Conservation (phyloP, 2,797 vertebrate species). For the Syngnathus acus region DNA sequence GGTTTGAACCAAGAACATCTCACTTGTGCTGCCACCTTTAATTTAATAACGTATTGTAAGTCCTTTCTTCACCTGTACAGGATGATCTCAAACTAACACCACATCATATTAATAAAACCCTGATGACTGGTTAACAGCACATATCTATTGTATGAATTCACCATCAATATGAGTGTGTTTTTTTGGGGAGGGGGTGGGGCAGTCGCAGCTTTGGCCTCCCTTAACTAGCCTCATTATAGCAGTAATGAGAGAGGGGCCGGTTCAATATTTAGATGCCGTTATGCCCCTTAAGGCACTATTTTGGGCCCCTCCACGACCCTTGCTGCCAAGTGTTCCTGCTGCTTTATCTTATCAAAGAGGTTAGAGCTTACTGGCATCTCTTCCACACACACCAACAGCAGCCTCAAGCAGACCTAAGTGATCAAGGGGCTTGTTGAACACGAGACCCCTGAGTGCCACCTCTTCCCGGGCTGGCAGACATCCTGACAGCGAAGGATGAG, state of each 20-base stretch:
- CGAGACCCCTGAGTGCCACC: constrained; percentile 49
- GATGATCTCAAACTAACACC: background rate
- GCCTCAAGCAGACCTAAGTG: constrained; percentile 37
- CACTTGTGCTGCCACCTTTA: background rate
- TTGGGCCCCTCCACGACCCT: constrained; percentile 44
- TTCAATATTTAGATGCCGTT: constrained; percentile 60
- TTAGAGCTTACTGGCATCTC: constrained; percentile 26
- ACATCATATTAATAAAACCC: too few species aligned
- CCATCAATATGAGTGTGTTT: constrained; percentile 24
- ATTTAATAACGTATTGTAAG: background rate
- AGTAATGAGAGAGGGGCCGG: constrained; percentile 51
- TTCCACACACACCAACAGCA: constrained; percentile 5
- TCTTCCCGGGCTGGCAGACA: constrained; percentile 35
- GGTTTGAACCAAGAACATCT: background rate
- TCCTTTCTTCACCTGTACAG: background rate
- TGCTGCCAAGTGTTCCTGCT: constrained; percentile 38
- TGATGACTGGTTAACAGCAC: too few species aligned
- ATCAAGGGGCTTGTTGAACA: constrained; percentile 60
- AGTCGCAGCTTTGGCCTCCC: constrained; percentile 24
- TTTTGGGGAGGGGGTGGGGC: constrained; percentile 13
- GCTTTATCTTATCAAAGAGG: constrained; percentile 39
- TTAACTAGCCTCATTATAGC: constrained; percentile 46
- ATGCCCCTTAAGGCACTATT: constrained; percentile 40
- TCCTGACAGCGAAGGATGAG: constrained; percentile 47
- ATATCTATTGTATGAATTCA: too few species aligned